Percentiles rank a stretch among this genome's conserved stretches.
These are phyloP conservation scores for Cistogaster globosa DNA, from an alignment of 2,888 invertebrate species.

Conservation along the genomic window DNA sequence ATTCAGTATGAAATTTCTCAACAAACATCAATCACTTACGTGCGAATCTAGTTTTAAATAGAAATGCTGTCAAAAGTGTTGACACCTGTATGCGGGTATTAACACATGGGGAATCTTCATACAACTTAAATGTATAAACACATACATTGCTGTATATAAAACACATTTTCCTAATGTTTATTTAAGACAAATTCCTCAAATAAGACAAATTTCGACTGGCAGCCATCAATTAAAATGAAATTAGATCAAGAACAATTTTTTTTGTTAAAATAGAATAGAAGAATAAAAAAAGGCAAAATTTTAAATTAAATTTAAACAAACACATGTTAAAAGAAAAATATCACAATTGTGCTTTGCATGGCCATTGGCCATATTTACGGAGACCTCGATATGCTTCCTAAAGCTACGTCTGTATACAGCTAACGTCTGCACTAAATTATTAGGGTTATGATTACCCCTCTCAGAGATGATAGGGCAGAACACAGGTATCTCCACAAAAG, in stretches of 20 bases:
- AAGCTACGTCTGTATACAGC: too few relatives aligned
- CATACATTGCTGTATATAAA: neutral
- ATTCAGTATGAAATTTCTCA: neutral
- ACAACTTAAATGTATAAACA: neutral
- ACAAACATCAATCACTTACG: conserved; percentile 23
- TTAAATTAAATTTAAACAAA: too few relatives aligned
- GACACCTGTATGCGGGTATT: conserved; percentile 3
- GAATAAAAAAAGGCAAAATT: too few relatives aligned
- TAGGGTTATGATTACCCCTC: too few relatives aligned
- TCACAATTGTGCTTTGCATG: too few relatives aligned
- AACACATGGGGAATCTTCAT: neutral
- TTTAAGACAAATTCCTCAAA: neutral
- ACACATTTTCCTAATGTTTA: neutral
- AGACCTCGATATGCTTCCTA: too few relatives aligned
- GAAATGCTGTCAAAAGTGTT: neutral
- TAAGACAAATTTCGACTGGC: neutral
- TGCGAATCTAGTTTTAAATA: neutral
- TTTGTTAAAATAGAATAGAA: too few relatives aligned
- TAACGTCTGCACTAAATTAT: too few relatives aligned
- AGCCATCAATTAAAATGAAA: neutral
- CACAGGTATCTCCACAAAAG: too few relatives aligned
- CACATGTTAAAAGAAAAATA: too few relatives aligned
- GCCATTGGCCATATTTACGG: too few relatives aligned
- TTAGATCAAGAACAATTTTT: neutral
- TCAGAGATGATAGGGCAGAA: too few relatives aligned